A percentile compares a stretch with the other conserved stretches of the same genome.
Conservation (phyloP, 2,888 invertebrate species). For the Hemistola chrysoprasaria region DNA sequence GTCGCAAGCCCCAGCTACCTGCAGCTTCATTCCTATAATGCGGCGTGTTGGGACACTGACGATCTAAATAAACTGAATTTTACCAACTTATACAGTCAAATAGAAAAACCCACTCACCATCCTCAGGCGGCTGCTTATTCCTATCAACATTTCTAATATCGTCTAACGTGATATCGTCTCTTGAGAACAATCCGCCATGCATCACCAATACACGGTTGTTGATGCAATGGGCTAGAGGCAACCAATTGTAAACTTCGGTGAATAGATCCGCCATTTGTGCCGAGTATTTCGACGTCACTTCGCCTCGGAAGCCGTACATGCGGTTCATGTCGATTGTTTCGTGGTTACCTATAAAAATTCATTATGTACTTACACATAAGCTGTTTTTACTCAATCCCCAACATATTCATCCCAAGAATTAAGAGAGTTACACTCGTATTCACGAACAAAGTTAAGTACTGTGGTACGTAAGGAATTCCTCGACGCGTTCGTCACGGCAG, state of each 20-base stretch:
- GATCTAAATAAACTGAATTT: no score
- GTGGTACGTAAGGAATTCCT: no score
- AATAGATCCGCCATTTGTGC: constrained; percentile 98
- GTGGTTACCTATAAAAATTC: constrained; percentile 92
- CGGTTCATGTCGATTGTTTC: constrained; percentile 99
- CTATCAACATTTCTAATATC: constrained; percentile 94
- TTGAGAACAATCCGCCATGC: constrained; percentile 99
- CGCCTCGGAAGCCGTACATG: constrained; percentile 99
- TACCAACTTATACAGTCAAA: no score
- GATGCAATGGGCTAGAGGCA: constrained; percentile 97
- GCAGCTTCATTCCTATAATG: no score
- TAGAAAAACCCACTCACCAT: constrained; percentile 83
- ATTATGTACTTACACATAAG: constrained; percentile 5
- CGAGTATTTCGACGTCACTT: constrained; percentile 97
- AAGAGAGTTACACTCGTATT: no score
- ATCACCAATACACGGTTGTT: constrained; percentile 92
- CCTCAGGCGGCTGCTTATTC: constrained; percentile 98
- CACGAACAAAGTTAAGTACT: no score
- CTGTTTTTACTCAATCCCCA: no score
- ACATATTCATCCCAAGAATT: no score
- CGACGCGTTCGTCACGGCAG: no score
- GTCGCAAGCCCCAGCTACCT: no score
- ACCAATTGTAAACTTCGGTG: constrained; percentile 99
- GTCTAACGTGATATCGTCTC: constrained; percentile 95
- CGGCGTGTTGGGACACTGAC: no score